phyloP scores from a whole-genome alignment of 1,140 invertebrate species.

The Drosophila seguyi region DNA sequence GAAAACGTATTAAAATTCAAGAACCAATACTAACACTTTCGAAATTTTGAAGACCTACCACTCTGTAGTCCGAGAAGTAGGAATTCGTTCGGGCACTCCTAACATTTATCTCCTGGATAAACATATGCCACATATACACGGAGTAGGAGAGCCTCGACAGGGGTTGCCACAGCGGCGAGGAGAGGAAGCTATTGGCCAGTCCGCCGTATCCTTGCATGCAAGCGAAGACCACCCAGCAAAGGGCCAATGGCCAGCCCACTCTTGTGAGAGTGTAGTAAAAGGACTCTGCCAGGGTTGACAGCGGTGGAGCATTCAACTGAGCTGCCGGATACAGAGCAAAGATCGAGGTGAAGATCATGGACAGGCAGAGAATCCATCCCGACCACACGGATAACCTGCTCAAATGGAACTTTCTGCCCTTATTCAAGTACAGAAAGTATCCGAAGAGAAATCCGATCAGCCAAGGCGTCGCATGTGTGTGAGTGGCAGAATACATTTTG shows the following conservation, averaged over 20 bases:
- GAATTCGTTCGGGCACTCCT: conserved; percentile 30
- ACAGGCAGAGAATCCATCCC: conserved; percentile 62
- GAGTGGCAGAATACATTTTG: too few relatives aligned
- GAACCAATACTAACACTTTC: neutral
- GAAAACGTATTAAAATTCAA: too few relatives aligned
- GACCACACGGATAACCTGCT: conserved; percentile 24
- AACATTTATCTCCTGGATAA: conserved; percentile 50
- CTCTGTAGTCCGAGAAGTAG: conserved; percentile 54
- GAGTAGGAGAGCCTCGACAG: conserved; percentile 85
- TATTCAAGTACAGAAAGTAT: too few relatives aligned
- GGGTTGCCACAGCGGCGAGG: conserved; percentile 85
- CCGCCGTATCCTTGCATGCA: conserved; percentile 89
- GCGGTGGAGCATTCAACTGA: conserved; percentile 40
- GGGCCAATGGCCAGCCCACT: conserved; percentile 87
- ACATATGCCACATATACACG: conserved; percentile 86
- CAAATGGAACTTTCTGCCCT: conserved; percentile 37
- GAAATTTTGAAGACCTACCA: conserved; percentile 14
- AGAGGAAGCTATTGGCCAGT: conserved; percentile 85
- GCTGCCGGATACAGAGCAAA: conserved; percentile 73
- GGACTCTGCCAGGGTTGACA: conserved; percentile 85
- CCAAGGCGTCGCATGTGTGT: too few relatives aligned
- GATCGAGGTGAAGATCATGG: conserved; percentile 63
- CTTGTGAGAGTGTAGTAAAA: conserved; percentile 88
- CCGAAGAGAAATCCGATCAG: too few relatives aligned
- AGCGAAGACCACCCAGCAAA: conserved; percentile 90